Conservation (phyloP, 1,140 invertebrate species). For the Drosophila subpulchrella region DNA sequence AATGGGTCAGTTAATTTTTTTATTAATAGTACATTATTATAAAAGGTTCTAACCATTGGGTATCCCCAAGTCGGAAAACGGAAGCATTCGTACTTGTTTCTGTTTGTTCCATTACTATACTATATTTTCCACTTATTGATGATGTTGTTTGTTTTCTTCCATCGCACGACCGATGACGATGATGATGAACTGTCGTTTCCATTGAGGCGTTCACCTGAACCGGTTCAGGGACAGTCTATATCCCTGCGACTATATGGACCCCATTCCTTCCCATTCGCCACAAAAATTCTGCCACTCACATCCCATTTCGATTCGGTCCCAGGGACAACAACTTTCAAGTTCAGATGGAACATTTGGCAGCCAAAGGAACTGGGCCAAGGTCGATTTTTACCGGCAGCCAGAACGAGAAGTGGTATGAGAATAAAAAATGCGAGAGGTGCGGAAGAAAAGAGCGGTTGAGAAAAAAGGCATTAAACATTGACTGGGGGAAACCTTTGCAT, state of each 20-base stretch:
- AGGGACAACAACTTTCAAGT: constrained; percentile 80
- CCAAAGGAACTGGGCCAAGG: constrained; percentile 74
- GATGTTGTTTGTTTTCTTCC: constrained; percentile 51
- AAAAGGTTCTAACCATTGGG: constrained; percentile 2
- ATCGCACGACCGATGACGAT: constrained; percentile 24
- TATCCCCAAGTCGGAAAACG: constrained; percentile 27
- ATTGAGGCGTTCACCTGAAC: constrained; percentile 60
- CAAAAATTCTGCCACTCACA: constrained; percentile 2
- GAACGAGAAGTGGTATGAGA: constrained; percentile 49
- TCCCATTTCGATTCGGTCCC: constrained; percentile 31
- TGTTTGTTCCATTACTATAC: constrained; percentile 37
- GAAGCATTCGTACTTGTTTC: constrained; percentile 38
- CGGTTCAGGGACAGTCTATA: constrained; percentile 68
- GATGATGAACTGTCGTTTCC: constrained; percentile 52
- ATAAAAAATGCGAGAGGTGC: constrained; percentile 24
- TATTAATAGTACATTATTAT: not conserved
- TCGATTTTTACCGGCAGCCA: constrained; percentile 36
- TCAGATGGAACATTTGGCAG: constrained; percentile 70
- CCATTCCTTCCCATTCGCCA: constrained; percentile 7
- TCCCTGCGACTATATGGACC: constrained; percentile 7
- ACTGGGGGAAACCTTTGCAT: constrained; percentile 39
- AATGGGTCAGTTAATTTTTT: too few relatives aligned
- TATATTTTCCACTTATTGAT: constrained; percentile 43
- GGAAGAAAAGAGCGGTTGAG: constrained; percentile 13
- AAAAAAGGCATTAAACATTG: constrained; percentile 2